Percentiles rank a stretch among this genome's conserved stretches.
Conservation (phyloP, 2,113 vertebrate species). For the Sula dactylatra region DNA sequence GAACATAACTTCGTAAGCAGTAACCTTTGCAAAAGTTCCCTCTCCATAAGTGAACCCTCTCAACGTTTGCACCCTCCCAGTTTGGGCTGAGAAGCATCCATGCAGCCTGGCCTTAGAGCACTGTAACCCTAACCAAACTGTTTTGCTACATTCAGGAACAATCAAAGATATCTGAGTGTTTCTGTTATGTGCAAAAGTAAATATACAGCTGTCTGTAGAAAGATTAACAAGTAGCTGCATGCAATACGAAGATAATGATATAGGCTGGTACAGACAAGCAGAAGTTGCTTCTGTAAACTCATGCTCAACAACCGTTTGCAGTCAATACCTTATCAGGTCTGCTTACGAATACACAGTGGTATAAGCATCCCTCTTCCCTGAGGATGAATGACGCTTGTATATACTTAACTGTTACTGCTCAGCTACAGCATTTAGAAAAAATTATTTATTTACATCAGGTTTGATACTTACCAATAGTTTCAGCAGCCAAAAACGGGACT, state of each 20-base stretch:
- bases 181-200: background rate
- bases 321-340: background rate
- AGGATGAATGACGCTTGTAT: background rate
- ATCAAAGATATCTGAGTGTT: background rate
- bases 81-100: background rate
- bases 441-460: background rate
- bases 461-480: constrained; percentile 90
- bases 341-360: background rate
- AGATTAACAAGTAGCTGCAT: background rate
- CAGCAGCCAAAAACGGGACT: constrained; percentile 98
- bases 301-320: background rate
- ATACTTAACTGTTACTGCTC: background rate
- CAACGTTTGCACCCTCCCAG: background rate
- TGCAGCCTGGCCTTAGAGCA: background rate
- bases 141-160: background rate
- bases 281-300: background rate
- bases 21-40: background rate
- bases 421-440: background rate
- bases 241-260: background rate
- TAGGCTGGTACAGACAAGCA: background rate
- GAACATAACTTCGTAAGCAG: background rate
- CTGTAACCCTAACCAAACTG: background rate
- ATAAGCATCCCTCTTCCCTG: background rate
- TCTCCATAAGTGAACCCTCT: background rate
- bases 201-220: background rate